Conservation (phyloP, 1,140 invertebrate species). For the Coptotermes formosanus region DNA sequence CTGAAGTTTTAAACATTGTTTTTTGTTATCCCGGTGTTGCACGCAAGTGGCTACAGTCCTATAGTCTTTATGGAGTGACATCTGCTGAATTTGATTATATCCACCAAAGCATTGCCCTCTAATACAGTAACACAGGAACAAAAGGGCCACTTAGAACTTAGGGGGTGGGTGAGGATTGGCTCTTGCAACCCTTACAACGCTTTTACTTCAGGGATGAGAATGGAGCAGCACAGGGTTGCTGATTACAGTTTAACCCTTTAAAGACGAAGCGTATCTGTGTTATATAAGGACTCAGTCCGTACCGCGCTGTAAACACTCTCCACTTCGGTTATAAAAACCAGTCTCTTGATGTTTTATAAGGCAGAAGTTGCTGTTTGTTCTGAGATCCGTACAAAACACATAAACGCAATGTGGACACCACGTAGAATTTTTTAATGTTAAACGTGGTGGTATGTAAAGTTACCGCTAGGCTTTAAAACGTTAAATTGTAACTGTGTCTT, state of each 20-base stretch:
- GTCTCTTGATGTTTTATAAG: too few relatives aligned
- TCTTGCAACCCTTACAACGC: neutral
- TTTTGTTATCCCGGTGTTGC: neutral
- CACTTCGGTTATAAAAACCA: too few relatives aligned
- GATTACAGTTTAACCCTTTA: too few relatives aligned
- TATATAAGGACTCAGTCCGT: too few relatives aligned
- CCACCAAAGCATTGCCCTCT: neutral
- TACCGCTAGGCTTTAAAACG: too few relatives aligned
- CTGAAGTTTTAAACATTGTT: neutral
- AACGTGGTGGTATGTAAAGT: too few relatives aligned
- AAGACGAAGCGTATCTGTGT: too few relatives aligned
- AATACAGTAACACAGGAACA: conserved; percentile 6
- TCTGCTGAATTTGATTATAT: neutral
- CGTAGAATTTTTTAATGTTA: too few relatives aligned
- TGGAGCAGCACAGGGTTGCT: neutral
- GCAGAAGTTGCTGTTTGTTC: too few relatives aligned
- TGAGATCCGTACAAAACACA: too few relatives aligned
- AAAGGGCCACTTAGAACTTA: conserved; percentile 11
- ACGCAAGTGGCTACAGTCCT: neutral
- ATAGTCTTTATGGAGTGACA: neutral
- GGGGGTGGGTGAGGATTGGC: neutral
- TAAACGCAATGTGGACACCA: too few relatives aligned
- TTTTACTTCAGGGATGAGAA: neutral
- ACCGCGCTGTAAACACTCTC: too few relatives aligned
- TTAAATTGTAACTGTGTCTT: neutral